Conservation (phyloP, 1,140 invertebrate species). For the Chironomus tepperi region DNA sequence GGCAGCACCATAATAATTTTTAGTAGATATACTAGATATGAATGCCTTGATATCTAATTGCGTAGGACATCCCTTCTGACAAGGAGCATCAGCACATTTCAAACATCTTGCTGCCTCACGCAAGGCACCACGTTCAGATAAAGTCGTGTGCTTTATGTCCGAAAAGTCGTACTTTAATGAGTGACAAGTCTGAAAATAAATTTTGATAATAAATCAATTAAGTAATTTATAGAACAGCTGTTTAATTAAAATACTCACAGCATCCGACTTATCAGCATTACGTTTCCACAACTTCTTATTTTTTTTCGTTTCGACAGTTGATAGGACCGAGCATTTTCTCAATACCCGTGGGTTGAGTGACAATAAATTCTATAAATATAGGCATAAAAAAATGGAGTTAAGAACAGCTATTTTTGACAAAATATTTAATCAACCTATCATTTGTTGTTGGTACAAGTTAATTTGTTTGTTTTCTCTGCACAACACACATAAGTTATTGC, state of each 20-base stretch:
- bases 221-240: slow-evolving; percentile 17
- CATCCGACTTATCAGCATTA: slow-evolving; percentile 76
- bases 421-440: neutral
- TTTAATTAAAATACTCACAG: slow-evolving; percentile 49
- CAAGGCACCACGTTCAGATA: slow-evolving; percentile 89
- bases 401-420: neutral
- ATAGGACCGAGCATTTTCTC: slow-evolving; percentile 62
- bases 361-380: slow-evolving; percentile 65
- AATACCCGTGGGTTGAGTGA: slow-evolving; percentile 75
- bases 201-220: slow-evolving; percentile 26
- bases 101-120: slow-evolving; percentile 85
- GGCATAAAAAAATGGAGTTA: slow-evolving; percentile 19
- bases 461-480: neutral
- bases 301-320: slow-evolving; percentile 73
- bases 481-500: neutral
- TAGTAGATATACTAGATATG: slow-evolving; percentile 93
- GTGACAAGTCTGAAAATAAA: slow-evolving; percentile 26
- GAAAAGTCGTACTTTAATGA: slow-evolving; percentile 80
- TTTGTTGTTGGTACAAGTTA: neutral
- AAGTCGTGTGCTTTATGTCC: slow-evolving; percentile 94
- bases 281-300: slow-evolving; percentile 93
- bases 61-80: slow-evolving; percentile 97
- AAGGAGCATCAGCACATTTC: slow-evolving; percentile 97
- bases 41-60: slow-evolving; percentile 95
- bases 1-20: slow-evolving; percentile 98